Conservation (phyloP, 2,113 vertebrate species). For the Herpetotheres cachinnans region DNA sequence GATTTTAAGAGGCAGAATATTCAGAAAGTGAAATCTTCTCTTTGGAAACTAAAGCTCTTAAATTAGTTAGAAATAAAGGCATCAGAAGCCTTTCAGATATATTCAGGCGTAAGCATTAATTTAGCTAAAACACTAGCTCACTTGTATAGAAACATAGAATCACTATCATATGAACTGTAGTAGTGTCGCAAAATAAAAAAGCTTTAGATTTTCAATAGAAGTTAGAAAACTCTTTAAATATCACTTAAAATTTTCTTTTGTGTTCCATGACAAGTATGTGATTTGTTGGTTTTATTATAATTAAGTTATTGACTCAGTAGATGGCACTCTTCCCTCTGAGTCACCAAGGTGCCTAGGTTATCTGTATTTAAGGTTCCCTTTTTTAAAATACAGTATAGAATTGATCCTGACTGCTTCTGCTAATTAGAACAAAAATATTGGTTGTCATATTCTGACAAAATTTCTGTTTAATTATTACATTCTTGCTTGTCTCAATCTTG, state of each 20-base stretch:
- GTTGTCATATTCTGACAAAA: background rate
- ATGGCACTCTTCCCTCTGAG: conserved; percentile 48
- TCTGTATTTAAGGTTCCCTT: background rate
- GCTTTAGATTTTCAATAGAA: background rate
- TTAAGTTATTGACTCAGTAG: conserved; percentile 37
- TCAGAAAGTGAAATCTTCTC: background rate
- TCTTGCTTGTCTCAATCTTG: background rate
- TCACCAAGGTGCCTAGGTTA: background rate
- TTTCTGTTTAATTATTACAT: background rate
- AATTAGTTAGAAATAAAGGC: background rate
- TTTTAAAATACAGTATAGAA: background rate
- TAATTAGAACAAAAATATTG: background rate
- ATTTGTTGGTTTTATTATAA: background rate
- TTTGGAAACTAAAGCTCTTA: background rate
- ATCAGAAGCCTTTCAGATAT: background rate
- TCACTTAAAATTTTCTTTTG: background rate
- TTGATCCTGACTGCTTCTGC: background rate
- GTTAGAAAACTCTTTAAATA: background rate
- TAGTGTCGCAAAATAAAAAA: background rate
- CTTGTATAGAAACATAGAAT: background rate
- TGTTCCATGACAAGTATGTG: background rate
- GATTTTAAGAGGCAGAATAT: background rate
- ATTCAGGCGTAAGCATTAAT: background rate
- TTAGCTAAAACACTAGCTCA: background rate
- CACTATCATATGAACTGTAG: background rate